Conservation (phyloP, 1,140 invertebrate species). For the Paraescarpia echinospica region DNA sequence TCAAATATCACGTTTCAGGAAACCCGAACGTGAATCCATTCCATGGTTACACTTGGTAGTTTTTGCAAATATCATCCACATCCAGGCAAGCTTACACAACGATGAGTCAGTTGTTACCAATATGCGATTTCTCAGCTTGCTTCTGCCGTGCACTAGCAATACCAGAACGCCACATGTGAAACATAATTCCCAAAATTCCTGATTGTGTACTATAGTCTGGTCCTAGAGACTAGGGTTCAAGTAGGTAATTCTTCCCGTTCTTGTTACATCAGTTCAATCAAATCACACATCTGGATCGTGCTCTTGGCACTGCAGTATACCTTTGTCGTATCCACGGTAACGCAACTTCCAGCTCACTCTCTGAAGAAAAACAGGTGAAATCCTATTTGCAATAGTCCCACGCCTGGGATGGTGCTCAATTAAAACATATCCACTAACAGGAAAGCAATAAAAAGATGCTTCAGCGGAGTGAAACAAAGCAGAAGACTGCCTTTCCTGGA, state of each 20-base stretch:
- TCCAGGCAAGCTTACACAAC: not conserved
- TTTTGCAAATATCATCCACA: not conserved
- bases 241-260: too few relatives aligned
- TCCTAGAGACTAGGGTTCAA: too few relatives aligned
- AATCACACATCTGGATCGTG: too few relatives aligned
- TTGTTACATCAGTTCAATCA: too few relatives aligned
- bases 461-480: not conserved
- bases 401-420: not conserved
- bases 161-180: too few relatives aligned
- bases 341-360: not conserved
- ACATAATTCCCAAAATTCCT: too few relatives aligned
- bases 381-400: not conserved
- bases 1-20: too few relatives aligned
- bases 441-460: not conserved
- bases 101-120: not conserved
- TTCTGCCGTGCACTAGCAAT: too few relatives aligned
- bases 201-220: too few relatives aligned
- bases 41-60: not conserved
- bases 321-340: too few relatives aligned
- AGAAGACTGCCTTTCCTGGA: not conserved
- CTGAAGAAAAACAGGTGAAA: not conserved
- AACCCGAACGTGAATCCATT: too few relatives aligned
- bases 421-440: not conserved
- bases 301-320: too few relatives aligned
- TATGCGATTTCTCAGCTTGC: not conserved